A percentile compares a stretch with the other conserved stretches of the same genome.
Conservation (phyloP, 2,113 vertebrate genomes). For the Cygnus atratus region DNA sequence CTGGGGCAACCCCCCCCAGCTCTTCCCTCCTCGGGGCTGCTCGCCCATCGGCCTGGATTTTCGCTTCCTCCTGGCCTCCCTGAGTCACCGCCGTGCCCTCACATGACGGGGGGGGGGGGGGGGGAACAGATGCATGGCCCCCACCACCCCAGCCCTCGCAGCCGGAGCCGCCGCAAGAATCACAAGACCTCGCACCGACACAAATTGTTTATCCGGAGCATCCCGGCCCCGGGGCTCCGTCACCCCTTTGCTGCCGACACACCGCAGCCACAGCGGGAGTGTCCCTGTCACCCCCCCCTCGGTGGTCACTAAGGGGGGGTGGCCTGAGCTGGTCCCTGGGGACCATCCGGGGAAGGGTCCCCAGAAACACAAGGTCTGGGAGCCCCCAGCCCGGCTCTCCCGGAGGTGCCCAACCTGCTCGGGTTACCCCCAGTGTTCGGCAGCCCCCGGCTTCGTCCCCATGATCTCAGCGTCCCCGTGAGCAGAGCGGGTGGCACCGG, state of each 20-base stretch:
- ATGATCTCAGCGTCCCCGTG: background rate
- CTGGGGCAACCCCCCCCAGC: background rate
- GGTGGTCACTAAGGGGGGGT: background rate
- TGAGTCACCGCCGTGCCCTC: background rate
- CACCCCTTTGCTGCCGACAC: background rate
- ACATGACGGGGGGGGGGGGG: background rate
- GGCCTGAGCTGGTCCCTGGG: background rate
- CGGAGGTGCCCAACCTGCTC: background rate
- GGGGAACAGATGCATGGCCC: background rate
- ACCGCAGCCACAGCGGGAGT: background rate
- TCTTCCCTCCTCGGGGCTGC: too few relatives aligned
- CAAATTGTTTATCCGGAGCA: background rate
- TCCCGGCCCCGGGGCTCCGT: too few relatives aligned
- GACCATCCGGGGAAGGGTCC: background rate
- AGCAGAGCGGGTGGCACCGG: background rate
- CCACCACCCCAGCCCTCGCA: background rate
- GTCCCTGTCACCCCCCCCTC: background rate
- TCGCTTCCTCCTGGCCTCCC: background rate
- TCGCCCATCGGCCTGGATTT: background rate
- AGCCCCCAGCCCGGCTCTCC: background rate
- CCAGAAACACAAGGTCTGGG: background rate
- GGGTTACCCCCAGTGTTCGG: too few relatives aligned
- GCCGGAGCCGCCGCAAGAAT: background rate
- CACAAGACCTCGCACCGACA: background rate
- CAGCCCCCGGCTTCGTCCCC: background rate